Conservation (phyloP, 2,888 invertebrate genomes). For the Drosophila anomalata region DNA sequence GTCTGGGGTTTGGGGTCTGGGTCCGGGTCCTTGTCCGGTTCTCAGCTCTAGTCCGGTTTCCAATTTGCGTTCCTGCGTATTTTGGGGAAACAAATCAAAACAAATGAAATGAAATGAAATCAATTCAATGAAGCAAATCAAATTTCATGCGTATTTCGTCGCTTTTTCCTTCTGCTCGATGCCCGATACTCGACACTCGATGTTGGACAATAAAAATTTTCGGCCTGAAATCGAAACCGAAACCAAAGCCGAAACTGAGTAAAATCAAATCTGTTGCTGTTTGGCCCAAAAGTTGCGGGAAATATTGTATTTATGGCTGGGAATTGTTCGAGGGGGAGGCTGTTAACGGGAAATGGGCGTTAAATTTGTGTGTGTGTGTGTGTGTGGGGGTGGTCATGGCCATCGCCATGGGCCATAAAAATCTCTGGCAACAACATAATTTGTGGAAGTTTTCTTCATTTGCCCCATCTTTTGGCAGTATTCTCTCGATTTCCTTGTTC, state of each 20-base stretch:
- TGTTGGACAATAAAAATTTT: constrained; percentile 67
- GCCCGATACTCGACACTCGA: neutral
- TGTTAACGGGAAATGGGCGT: constrained; percentile 29
- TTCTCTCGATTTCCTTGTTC: neutral
- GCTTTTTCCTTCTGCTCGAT: constrained; percentile 48
- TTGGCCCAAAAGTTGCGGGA: constrained; percentile 41
- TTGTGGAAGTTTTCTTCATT: constrained; percentile 20
- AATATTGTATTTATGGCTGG: constrained; percentile 36
- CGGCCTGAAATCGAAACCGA: constrained; percentile 51
- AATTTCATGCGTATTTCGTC: constrained; percentile 76
- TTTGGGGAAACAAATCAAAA: constrained; percentile 61
- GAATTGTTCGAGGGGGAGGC: neutral
- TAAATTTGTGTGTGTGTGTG: constrained; percentile 29
- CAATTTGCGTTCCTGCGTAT: constrained; percentile 71
- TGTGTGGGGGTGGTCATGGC: constrained; percentile 4
- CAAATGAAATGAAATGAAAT: constrained; percentile 77
- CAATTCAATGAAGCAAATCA: constrained; percentile 77
- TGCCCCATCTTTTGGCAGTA: neutral
- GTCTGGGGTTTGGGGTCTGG: neutral
- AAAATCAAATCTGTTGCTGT: constrained; percentile 52
- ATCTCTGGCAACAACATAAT: constrained; percentile 54
- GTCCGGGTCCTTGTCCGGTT: neutral
- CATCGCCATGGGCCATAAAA: constrained; percentile 36
- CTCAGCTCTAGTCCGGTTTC: constrained; percentile 52
- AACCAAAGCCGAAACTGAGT: constrained; percentile 52